These are phyloP conservation scores for Gallinago undulata DNA, from an alignment of 2,113 vertebrate genomes.

Conservation along the genomic window DNA sequence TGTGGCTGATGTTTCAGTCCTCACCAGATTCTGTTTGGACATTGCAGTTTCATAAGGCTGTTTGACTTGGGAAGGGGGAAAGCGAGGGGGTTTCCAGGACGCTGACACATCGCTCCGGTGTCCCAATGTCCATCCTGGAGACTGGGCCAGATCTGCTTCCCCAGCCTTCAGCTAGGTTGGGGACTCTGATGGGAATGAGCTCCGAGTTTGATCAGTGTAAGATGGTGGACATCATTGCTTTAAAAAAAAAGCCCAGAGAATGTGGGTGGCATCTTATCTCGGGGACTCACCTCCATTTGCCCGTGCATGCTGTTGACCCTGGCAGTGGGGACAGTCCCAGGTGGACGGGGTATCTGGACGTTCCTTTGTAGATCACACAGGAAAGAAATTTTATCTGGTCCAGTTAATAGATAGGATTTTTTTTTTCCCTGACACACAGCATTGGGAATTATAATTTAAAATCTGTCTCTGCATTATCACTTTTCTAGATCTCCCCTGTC, in stretches of 20 bases:
- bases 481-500: not conserved
- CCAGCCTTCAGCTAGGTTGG: not conserved
- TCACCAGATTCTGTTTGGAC: not conserved
- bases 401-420: not conserved
- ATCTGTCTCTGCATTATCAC: not conserved
- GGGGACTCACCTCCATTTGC: not conserved
- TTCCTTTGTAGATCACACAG: not conserved
- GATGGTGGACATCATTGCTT: not conserved
- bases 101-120: not conserved
- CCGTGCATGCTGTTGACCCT: rapidly evolving
- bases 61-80: not conserved
- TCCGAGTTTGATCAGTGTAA: not conserved
- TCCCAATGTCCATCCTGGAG: not conserved
- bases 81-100: not conserved
- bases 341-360: rapidly evolving
- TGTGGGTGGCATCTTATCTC: not conserved
- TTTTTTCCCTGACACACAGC: not conserved
- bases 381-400: not conserved
- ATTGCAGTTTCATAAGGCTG: not conserved
- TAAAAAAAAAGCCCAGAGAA: not conserved
- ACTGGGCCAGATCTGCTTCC: not conserved
- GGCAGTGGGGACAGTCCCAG: not conserved
- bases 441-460: not conserved
- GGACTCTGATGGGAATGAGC: not conserved
- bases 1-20: not conserved